Base-by-base conservation (phyloP, 2,797 vertebrate species). In the Chaunax sp. region DNA sequence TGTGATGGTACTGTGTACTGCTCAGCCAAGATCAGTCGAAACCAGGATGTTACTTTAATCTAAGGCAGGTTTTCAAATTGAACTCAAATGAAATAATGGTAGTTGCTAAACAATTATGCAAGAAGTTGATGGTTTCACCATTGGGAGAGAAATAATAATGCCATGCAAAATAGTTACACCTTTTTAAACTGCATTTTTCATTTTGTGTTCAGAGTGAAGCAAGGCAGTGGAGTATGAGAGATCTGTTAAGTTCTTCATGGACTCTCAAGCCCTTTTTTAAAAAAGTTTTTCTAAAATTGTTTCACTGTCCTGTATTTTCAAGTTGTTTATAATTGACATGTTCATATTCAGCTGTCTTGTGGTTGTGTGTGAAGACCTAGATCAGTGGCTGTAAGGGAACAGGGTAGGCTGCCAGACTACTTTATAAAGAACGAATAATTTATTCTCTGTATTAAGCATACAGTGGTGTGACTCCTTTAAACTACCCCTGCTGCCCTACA, bases 1-100 rank as follows among this genome's bases (percentile, higher is more conserved):
- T 89, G 87, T 86, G 85, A 87, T 79, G 81, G 91, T 92, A 92
- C 91, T 53, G 89, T 91, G 91, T 92, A 91, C 87, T 83, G 86
- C 82, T 78, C 89, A 86, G 89, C 72, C 64, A 50, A 56, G 37
- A 62, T 78, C 69, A 71, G 50, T 75, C 65, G 59, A 40, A 73
- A 72, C 75, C 61, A 71, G 18, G 55, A 72, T 58, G n/a, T 45
- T 54, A 18, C 58, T 73, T 68, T 55, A 55, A 79, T 46, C 50
- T 20, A 78, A 67, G 65, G 60, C 69, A 68, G 56, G 50, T 82
- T 81, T 86, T 84, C 59, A 72, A 77, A 78, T 73, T 65, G 16
- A 58, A 33, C 52, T 75, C 45, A 50, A 57, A 82, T 8, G 40
- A 71, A 74, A 64, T 71, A 54, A 65, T 68, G 28, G 16, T 47